Percentiles rank a stretch among this genome's conserved stretches.
phyloP scores from a whole-genome alignment of 1,140 invertebrate species.

The Stegodyphus dumicola region DNA sequence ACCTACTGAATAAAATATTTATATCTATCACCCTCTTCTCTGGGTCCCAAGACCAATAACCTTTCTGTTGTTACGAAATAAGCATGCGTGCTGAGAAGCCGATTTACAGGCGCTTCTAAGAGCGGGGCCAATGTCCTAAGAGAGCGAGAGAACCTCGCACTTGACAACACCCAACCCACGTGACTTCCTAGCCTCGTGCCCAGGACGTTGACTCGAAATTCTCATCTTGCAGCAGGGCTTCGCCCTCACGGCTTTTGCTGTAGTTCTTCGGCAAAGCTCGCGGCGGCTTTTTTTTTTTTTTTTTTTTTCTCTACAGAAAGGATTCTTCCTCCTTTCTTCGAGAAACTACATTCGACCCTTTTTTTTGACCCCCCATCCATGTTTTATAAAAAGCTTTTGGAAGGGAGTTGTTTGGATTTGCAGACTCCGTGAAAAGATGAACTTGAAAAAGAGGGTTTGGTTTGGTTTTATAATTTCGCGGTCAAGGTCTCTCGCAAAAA shows the following conservation, averaged over 20 bases:
- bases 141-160: constrained; percentile 14
- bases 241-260: background rate
- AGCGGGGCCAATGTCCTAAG: constrained; percentile 38
- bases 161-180: constrained; percentile 55
- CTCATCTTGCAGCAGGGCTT: constrained; percentile 10
- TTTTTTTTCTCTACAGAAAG: background rate
- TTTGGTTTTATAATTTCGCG: constrained; percentile 17
- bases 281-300: background rate
- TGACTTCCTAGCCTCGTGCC: constrained; percentile 57
- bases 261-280: no score
- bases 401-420: no score
- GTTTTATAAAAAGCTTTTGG: no score
- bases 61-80: constrained; percentile 32
- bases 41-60: constrained; percentile 3
- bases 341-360: no score
- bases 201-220: constrained; percentile 40
- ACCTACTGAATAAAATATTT: no score
- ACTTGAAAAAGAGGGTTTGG: constrained; percentile 41
- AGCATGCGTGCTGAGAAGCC: constrained; percentile 13
- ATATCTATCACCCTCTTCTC: no score
- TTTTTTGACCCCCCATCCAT: no score
- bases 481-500: constrained; percentile 31
- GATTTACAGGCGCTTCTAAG: no score
- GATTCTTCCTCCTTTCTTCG: no score
- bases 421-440: background rate